phyloP scores from a whole-genome alignment of 2,797 vertebrate genomes.

The Molossus alvarezi region DNA sequence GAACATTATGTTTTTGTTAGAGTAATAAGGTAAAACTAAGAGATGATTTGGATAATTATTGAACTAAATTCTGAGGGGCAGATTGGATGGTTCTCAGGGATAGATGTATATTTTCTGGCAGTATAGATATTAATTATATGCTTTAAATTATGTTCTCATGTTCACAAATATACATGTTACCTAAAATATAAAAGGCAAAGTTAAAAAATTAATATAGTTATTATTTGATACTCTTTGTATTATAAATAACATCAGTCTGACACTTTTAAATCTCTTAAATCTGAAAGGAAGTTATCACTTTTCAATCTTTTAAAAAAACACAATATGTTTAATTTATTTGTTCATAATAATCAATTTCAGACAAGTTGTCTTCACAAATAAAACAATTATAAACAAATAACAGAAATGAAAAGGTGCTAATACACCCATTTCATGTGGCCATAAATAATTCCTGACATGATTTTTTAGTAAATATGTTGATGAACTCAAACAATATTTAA shows the following conservation, averaged over 20 bases:
- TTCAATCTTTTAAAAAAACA: not conserved
- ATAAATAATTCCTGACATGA: not conserved
- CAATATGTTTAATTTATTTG: not conserved
- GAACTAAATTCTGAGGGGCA: not conserved
- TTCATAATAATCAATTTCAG: not conserved
- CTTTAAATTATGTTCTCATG: not conserved
- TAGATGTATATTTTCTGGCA: not conserved
- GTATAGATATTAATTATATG: not conserved
- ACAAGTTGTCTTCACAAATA: not conserved
- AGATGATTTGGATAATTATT: not conserved
- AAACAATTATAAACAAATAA: slow-evolving; percentile 21
- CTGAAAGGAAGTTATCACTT: not conserved
- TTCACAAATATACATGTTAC: not conserved
- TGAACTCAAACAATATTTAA: slow-evolving; percentile 21
- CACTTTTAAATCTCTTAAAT: not conserved
- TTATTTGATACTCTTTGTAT: not conserved
- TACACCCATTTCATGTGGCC: not conserved
- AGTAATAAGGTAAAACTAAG: not conserved
- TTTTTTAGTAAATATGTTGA: slow-evolving; percentile 18
- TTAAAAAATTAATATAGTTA: not conserved
- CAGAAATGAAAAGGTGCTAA: not conserved
- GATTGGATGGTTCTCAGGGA: not conserved
- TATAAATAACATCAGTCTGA: not conserved
- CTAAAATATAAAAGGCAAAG: not conserved
- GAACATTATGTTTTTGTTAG: not conserved